Evolutionary conservation across 2,797 vertebrate species (phyloP).

Genomic region (Pelodytes ibericus): DNA sequence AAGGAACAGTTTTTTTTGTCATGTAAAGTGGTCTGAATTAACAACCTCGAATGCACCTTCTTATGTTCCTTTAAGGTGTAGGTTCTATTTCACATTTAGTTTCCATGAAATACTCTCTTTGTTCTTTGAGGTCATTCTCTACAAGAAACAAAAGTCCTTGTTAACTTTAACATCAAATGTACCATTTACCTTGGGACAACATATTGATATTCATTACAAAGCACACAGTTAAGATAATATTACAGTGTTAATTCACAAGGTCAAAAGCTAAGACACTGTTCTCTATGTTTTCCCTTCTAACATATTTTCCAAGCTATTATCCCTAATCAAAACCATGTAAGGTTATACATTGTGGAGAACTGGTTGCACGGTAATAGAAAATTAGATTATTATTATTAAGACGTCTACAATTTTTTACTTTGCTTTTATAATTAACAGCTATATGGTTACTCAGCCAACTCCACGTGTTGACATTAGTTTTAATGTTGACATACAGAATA

Average conservation of each 20-base stretch:
- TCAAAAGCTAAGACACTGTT: conserved; percentile 52
- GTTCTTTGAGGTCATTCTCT: conserved; percentile 19
- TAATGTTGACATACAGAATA: background rate
- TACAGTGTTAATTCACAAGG: conserved; percentile 50
- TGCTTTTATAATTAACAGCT: background rate
- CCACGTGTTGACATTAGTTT: too few species aligned
- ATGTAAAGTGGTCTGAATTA: background rate
- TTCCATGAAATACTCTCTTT: conserved; percentile 1
- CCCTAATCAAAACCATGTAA: conserved; percentile 38
- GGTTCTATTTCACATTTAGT: background rate
- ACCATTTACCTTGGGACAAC: conserved; percentile 44
- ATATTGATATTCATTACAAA: conserved; percentile 50
- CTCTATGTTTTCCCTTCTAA: conserved; percentile 44
- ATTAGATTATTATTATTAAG: conserved; percentile 27
- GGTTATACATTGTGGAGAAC: conserved; percentile 36
- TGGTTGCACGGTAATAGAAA: background rate
- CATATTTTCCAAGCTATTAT: conserved; percentile 26
- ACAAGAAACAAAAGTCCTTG: conserved; percentile 23
- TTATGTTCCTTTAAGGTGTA: too few species aligned
- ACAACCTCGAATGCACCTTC: too few species aligned
- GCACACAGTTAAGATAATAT: conserved; percentile 53
- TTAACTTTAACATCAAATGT: conserved; percentile 41
- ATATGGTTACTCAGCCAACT: background rate
- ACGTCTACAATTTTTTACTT: background rate
- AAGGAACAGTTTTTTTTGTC: background rate